Percentiles rank a stretch among this genome's conserved stretches.
Conservation (phyloP, 1,140 invertebrate genomes). For the Bombus pascuorum region DNA sequence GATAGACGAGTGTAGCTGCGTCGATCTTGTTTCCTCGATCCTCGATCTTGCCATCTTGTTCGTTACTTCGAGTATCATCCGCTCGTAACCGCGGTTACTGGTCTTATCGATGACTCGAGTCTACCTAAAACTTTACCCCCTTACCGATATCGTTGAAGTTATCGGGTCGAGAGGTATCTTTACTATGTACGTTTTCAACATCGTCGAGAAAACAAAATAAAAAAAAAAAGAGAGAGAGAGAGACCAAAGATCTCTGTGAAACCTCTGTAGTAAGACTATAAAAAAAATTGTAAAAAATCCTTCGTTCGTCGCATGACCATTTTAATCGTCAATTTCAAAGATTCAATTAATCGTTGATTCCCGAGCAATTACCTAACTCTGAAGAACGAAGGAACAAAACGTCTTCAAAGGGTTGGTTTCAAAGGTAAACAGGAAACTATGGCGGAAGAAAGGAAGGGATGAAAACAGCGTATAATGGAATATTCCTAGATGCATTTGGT, state of each 20-base stretch:
- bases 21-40: background rate
- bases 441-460: background rate
- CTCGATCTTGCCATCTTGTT: conserved; percentile 2
- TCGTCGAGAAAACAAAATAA: too few species aligned
- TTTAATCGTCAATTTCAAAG: background rate
- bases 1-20: conserved; percentile 14
- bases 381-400: background rate
- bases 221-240: too few species aligned
- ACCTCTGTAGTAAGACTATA: too few species aligned
- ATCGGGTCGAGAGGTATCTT: background rate
- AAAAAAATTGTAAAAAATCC: background rate
- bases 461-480: conserved; percentile 15
- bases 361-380: background rate
- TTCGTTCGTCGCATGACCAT: background rate
- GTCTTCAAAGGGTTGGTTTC: background rate
- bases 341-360: background rate
- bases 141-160: too few species aligned
- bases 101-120: conserved; percentile 2
- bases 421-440: background rate
- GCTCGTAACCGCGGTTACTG: too few species aligned
- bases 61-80: conserved; percentile 18
- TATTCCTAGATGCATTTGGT: background rate
- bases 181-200: background rate
- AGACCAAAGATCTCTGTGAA: too few species aligned
- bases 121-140: background rate